Evolutionary conservation across 2,888 invertebrate species (phyloP).

Genomic region (Sphinx pinastri): DNA sequence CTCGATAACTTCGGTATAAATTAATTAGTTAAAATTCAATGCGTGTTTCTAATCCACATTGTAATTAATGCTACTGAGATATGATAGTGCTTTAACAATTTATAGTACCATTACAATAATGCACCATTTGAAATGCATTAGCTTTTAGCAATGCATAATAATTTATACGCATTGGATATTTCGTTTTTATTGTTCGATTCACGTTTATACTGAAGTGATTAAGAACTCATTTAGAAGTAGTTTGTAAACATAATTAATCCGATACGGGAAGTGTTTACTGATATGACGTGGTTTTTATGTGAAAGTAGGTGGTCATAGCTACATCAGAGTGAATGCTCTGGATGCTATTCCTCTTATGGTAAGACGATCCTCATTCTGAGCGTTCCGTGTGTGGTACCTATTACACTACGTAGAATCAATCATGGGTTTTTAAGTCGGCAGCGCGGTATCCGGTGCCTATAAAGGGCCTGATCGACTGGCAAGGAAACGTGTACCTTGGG

Average conservation of each 20-base stretch:
- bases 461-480: neutral
- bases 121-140: neutral
- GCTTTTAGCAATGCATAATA: neutral
- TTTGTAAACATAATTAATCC: slow-evolving; percentile 29
- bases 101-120: slow-evolving; percentile 5
- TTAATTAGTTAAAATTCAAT: slow-evolving; percentile 64
- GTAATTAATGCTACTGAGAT: slow-evolving; percentile 44
- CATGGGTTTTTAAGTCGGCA: slow-evolving; percentile 65
- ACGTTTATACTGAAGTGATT: neutral
- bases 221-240: slow-evolving; percentile 3
- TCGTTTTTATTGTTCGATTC: neutral
- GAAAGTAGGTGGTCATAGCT: slow-evolving; percentile 6
- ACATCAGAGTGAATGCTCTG: slow-evolving; percentile 35
- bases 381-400: slow-evolving; percentile 32
- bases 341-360: slow-evolving; percentile 53
- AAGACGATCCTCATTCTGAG: slow-evolving; percentile 31
- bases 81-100: slow-evolving; percentile 33
- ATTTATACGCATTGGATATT: neutral
- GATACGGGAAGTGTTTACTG: slow-evolving; percentile 24
- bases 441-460: slow-evolving; percentile 59
- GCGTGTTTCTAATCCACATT: slow-evolving; percentile 49
- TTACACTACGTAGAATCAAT: slow-evolving; percentile 64
- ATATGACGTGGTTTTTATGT: slow-evolving; percentile 26
- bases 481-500: too few species aligned
- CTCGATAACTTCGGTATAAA: slow-evolving; percentile 61